A percentile compares a stretch with the other conserved stretches of the same genome.
phyloP scores from a whole-genome alignment of 2,888 invertebrate genomes.

The Tetheella fluctuosa region DNA sequence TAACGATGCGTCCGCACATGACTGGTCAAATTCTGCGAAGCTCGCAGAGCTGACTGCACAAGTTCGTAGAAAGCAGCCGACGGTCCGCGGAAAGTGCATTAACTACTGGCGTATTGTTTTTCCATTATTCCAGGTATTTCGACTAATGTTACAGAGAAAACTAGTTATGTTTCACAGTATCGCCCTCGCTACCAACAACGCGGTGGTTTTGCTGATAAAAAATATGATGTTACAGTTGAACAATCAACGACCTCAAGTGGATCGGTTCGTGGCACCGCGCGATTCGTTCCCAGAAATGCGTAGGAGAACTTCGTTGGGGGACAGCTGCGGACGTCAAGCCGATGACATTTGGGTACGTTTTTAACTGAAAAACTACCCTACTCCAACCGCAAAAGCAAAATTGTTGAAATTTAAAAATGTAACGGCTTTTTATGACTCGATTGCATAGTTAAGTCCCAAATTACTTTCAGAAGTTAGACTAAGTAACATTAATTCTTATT shows the following conservation, averaged over 20 bases:
- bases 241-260: conserved; percentile 56
- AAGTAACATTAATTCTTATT: background rate
- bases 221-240: conserved; percentile 56
- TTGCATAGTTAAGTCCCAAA: background rate
- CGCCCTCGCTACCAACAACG: conserved; percentile 29
- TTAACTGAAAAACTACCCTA: conserved; percentile 10
- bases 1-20: conserved; percentile 36
- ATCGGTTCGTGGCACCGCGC: conserved; percentile 70
- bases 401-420: background rate
- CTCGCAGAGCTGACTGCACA: conserved; percentile 33
- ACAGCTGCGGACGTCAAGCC: conserved; percentile 26
- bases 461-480: background rate
- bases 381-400: background rate
- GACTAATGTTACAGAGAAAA: conserved; percentile 46
- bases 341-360: conserved; percentile 60
- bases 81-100: conserved; percentile 44
- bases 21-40: conserved; percentile 49
- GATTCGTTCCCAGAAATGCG: conserved; percentile 55
- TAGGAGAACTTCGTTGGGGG: conserved; percentile 46
- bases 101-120: conserved; percentile 27
- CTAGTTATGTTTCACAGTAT: conserved; percentile 48
- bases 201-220: conserved; percentile 25
- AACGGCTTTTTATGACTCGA: background rate
- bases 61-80: conserved; percentile 47
- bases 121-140: conserved; percentile 43